Conservation (phyloP, 2,113 vertebrate genomes). For the Tinamus guttatus region DNA sequence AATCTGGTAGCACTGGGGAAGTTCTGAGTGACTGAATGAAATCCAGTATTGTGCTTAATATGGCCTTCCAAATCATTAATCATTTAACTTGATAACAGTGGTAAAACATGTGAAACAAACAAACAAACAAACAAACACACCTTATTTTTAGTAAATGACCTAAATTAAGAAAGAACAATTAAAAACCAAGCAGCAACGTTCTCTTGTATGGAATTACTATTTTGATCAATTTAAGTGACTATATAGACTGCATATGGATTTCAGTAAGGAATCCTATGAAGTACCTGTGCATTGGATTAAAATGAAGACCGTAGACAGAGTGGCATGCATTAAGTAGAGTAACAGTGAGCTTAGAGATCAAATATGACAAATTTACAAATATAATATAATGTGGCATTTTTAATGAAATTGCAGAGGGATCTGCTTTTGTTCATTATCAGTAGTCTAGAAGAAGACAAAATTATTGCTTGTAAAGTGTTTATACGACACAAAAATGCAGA, state of each 20-base stretch:
- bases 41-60: not conserved
- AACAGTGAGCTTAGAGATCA: not conserved
- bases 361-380: not conserved
- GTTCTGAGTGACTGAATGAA: not conserved
- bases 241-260: not conserved
- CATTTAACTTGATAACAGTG: not conserved
- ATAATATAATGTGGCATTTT: not conserved
- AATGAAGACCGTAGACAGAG: not conserved
- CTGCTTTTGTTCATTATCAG: not conserved
- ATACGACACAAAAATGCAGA: not conserved
- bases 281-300: not conserved
- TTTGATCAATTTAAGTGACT: not conserved
- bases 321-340: not conserved
- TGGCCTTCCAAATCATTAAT: not conserved
- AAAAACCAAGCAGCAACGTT: not conserved
- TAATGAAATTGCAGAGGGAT: not conserved
- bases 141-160: not conserved
- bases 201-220: not conserved
- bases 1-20: not conserved
- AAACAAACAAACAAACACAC: too few species aligned
- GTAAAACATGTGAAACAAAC: not conserved
- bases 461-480: not conserved
- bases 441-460: not conserved
- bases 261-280: not conserved
- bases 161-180: not conserved